Evolutionary conservation across 2,888 invertebrate genomes (phyloP).

Genomic region (Carpatolechia fugitivella): DNA sequence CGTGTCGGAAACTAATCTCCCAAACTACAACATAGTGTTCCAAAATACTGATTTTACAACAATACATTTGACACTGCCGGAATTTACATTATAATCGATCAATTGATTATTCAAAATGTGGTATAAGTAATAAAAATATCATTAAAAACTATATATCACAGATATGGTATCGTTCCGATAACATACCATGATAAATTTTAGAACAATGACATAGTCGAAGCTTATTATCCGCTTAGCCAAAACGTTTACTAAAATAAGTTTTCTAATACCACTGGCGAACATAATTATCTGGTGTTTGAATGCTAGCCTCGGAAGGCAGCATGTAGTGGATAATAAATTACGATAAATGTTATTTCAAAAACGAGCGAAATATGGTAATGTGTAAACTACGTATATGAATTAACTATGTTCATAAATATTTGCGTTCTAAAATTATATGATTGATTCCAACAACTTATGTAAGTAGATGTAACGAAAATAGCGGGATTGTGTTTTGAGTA

Average conservation of each 20-base stretch:
- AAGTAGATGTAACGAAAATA: constrained; percentile 24
- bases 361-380: constrained; percentile 41
- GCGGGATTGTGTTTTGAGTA: constrained; percentile 14
- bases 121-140: constrained; percentile 8
- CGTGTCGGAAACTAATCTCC: neutral
- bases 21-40: constrained; percentile 6
- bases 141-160: constrained; percentile 33
- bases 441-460: constrained; percentile 31
- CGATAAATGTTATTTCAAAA: constrained; percentile 26
- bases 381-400: constrained; percentile 42
- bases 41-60: constrained; percentile 18
- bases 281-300: constrained; percentile 24
- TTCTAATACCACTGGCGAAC: constrained; percentile 37
- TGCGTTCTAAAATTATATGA: constrained; percentile 42
- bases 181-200: constrained; percentile 26
- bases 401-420: constrained; percentile 48
- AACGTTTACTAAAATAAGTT: constrained; percentile 33
- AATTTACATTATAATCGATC: constrained; percentile 13
- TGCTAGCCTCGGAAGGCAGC: constrained; percentile 23
- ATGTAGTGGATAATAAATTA: constrained; percentile 27
- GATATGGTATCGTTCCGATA: constrained; percentile 37
- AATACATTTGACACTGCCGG: constrained; percentile 21
- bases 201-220: constrained; percentile 33
- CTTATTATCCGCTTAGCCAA: constrained; percentile 35
- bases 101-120: constrained; percentile 9